These are phyloP conservation scores for Syngnathus floridae DNA, from an alignment of 2,113 vertebrate species.

Conservation along the genomic window DNA sequence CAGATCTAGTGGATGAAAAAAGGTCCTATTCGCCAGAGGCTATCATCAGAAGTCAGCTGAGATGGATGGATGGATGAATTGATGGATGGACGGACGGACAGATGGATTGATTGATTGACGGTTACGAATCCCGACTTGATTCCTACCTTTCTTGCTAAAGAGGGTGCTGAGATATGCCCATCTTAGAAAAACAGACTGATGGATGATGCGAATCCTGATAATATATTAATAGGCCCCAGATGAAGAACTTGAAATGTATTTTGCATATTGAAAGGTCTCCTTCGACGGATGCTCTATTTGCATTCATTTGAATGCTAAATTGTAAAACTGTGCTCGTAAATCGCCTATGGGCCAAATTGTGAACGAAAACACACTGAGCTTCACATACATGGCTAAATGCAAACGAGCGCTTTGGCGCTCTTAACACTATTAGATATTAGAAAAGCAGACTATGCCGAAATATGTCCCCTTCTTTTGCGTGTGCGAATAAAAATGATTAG, in stretches of 20 bases:
- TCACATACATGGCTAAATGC: slow-evolving; percentile 47
- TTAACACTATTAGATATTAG: slow-evolving; percentile 16
- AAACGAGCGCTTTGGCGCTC: slow-evolving; percentile 4
- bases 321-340: slow-evolving; percentile 41
- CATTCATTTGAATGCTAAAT: slow-evolving; percentile 42
- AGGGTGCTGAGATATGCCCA: background rate
- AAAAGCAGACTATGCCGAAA: slow-evolving; percentile 17
- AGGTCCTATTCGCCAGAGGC: background rate
- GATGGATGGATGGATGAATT: no score
- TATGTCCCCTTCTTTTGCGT: slow-evolving; percentile 29
- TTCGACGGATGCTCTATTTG: background rate
- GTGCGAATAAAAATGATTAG: slow-evolving; percentile 64
- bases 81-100: background rate
- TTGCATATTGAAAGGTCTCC: background rate
- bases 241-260: background rate
- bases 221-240: background rate
- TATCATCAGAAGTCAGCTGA: background rate
- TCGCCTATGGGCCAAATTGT: slow-evolving; percentile 33
- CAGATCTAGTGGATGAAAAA: background rate
- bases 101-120: background rate
- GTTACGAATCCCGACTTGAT: background rate
- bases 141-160: background rate
- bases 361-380: slow-evolving; percentile 39
- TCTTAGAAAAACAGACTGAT: background rate
- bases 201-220: background rate